Conservation (phyloP, 2,113 vertebrate species). For the Entelurus aequoreus region DNA sequence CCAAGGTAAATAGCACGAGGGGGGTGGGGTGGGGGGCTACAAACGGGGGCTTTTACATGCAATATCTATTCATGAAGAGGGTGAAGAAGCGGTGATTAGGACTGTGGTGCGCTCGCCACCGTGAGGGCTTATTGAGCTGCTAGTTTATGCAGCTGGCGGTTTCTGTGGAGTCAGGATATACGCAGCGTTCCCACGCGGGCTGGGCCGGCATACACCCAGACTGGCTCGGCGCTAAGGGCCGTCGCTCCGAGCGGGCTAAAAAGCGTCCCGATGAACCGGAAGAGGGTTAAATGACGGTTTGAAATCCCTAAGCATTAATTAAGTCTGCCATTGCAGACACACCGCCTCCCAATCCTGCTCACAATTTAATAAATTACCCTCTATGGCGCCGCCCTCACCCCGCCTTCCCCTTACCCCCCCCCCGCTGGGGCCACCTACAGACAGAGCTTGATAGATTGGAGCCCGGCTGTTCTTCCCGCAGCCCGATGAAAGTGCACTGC, state of each 20-base stretch:
- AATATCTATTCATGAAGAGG: conserved; percentile 70
- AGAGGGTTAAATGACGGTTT: conserved; percentile 55
- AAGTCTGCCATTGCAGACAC: conserved; percentile 55
- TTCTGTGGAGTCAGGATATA: conserved; percentile 37
- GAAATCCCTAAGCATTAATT: conserved; percentile 55
- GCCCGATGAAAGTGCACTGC: conserved; percentile 63
- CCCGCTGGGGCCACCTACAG: conserved; percentile 47
- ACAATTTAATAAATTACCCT: conserved; percentile 55
- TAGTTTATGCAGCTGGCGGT: conserved; percentile 8
- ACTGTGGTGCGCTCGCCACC: conserved; percentile 31
- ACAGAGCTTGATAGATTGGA: conserved; percentile 56
- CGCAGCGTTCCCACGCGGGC: conserved; percentile 21
- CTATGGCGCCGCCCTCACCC: conserved; percentile 31
- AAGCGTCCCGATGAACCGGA: conserved; percentile 29
- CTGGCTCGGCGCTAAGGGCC: background rate
- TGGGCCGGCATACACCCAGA: background rate
- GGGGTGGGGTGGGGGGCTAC: conserved; percentile 38
- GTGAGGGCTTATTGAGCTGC: conserved; percentile 21
- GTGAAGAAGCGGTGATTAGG: conserved; percentile 55
- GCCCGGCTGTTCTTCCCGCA: conserved; percentile 62
- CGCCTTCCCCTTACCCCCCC: conserved; percentile 25
- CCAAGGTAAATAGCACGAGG: conserved; percentile 51
- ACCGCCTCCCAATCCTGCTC: conserved; percentile 36
- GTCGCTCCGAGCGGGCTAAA: conserved; percentile 2
- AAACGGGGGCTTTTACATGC: conserved; percentile 31